These are phyloP conservation scores for Pachycephus smyrnensis DNA, from an alignment of 2,888 invertebrate species.

Conservation along the genomic window DNA sequence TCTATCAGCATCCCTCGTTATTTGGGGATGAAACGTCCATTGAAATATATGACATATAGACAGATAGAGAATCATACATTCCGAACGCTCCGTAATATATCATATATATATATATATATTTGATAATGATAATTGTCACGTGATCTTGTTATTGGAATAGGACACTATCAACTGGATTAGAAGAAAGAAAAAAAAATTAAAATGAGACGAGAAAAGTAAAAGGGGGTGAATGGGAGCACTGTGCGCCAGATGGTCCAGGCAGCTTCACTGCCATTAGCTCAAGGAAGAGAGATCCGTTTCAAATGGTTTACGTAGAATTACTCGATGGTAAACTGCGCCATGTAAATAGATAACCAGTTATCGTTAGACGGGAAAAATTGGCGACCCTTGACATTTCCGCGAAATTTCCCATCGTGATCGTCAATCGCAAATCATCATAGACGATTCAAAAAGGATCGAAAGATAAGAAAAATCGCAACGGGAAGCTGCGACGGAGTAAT, in stretches of 20 bases:
- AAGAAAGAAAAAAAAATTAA: background rate
- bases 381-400: background rate
- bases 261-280: background rate
- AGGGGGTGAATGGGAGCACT: constrained; percentile 50
- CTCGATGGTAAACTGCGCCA: background rate
- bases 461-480: background rate
- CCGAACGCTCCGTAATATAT: no score
- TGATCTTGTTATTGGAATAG: background rate
- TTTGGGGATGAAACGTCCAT: background rate
- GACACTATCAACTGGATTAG: background rate
- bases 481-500: background rate
- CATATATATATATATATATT: no score
- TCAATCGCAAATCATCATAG: background rate
- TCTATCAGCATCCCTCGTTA: background rate
- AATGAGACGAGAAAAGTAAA: background rate
- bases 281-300: constrained; percentile 8
- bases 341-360: background rate
- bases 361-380: background rate
- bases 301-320: background rate
- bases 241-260: constrained; percentile 47
- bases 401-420: background rate
- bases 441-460: background rate
- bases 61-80: background rate
- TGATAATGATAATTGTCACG: background rate
- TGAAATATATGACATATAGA: background rate